Base-by-base conservation (phyloP, 2,113 vertebrate species). In the Ictalurus furcatus region DNA sequence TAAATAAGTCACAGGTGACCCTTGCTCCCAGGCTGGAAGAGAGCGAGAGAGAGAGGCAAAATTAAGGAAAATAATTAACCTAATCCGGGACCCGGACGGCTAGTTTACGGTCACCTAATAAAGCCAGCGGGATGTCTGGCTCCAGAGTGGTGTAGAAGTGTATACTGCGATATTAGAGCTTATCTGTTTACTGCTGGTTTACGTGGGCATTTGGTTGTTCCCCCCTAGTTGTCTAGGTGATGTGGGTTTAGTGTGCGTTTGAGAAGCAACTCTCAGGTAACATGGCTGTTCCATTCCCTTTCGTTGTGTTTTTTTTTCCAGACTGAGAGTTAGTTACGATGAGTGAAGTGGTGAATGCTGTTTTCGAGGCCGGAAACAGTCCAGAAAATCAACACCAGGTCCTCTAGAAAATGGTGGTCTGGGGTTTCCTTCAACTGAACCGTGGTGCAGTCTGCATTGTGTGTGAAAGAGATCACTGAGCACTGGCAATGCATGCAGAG, bases 31-130 rank as follows among this genome's bases (percentile, higher is more conserved):
- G 91, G 25, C 65, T n/a, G 73, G 17, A 88, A 88, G 40, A 52
- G 59, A 88, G 87, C 56, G 59, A 78, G 71, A 28, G 76, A 30
- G 89, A 89, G 88, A 58, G 76, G 74, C 48, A 85, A 89, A 91
- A 90, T 90, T 90, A 90, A 87, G 90, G 91, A 91, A 94, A 94
- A 93, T 93, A 92, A 93, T 94, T 93, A 94, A 93, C 93, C 91
- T 91, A 90, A 93, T 90, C 90, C 92, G 87, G 86, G 91, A 88
- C 90, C 89, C 34, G 92, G 84, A 89, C 89, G 91, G 89, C 91
- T 91, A 91, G 89, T 91, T 91, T 92, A 92, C 74, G 88, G 88
- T 88, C 88, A 92, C 71, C 92, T 90, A 88, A 91, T 93, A 92
- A 92, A 92, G 90, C 59, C 90, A 90, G 91, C 87, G 79, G 92